These are phyloP conservation scores for Rhagonycha lutea DNA, from an alignment of 2,888 invertebrate genomes.

Conservation along the genomic window DNA sequence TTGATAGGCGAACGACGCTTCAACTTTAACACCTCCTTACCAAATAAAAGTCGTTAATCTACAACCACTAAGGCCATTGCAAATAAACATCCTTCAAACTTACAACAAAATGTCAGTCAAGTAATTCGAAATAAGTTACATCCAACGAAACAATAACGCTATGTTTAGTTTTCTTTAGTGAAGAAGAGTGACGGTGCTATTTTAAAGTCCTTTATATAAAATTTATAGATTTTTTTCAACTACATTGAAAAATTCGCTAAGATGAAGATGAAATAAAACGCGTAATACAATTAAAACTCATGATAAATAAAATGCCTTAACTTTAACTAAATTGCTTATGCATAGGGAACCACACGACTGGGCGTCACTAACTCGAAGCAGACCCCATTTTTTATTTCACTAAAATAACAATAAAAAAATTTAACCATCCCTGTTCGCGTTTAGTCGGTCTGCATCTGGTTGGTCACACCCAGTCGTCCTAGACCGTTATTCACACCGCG, in stretches of 20 bases:
- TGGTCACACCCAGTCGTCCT: not conserved
- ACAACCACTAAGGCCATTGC: slow-evolving; percentile 19
- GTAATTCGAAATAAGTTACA: not conserved
- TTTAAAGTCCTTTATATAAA: not conserved
- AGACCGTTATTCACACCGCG: not conserved
- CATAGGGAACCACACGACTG: not conserved
- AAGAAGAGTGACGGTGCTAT: not conserved
- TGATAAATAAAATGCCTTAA: not conserved
- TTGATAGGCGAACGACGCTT: not conserved
- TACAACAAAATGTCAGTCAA: not conserved
- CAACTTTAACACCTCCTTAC: not conserved
- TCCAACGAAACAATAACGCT: not conserved
- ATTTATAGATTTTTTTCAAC: not conserved
- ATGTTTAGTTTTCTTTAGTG: not conserved
- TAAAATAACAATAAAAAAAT: too few species aligned
- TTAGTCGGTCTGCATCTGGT: not conserved
- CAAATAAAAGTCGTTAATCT: not conserved
- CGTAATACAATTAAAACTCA: not conserved
- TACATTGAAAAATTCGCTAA: not conserved
- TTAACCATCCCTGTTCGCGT: not conserved
- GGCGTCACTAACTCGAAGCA: not conserved
- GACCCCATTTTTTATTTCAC: too few species aligned
- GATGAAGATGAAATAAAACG: not conserved
- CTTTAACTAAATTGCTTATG: not conserved
- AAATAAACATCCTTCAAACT: slow-evolving; percentile 14